phyloP scores from a whole-genome alignment of 2,113 vertebrate species.

The Cranoglanis bouderius region DNA sequence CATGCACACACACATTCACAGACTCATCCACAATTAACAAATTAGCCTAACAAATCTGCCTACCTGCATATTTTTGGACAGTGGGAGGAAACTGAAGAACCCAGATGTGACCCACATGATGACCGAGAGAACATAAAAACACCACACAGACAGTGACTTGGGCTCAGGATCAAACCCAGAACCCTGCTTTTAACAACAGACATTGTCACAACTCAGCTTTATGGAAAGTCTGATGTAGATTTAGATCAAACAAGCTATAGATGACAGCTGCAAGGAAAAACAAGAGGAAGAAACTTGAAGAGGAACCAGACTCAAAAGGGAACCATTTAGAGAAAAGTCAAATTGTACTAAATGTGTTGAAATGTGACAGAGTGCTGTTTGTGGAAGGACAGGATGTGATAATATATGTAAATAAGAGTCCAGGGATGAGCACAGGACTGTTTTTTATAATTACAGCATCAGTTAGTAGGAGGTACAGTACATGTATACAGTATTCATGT shows the following conservation, averaged over 20 bases:
- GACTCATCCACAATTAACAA: neutral
- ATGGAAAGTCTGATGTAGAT: neutral
- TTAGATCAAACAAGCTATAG: neutral
- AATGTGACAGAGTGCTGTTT: neutral
- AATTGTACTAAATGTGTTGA: neutral
- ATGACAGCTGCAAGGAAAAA: neutral
- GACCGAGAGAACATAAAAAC: neutral
- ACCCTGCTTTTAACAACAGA: neutral
- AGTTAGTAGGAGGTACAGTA: neutral
- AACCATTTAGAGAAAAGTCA: neutral
- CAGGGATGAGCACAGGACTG: neutral
- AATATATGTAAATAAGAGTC: neutral
- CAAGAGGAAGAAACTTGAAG: neutral
- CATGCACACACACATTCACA: neutral
- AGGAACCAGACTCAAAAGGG: neutral
- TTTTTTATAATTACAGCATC: neutral
- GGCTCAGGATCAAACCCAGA: neutral
- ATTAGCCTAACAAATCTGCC: neutral
- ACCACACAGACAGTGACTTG: neutral
- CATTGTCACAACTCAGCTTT: neutral
- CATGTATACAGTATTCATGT: neutral
- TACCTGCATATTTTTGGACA: neutral
- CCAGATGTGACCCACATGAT: neutral
- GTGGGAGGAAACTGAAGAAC: neutral
- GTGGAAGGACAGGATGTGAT: neutral